Percentiles rank a stretch among this genome's conserved stretches.
phyloP scores from a whole-genome alignment of 2,888 invertebrate species.

The Habrosyne pyritoides region DNA sequence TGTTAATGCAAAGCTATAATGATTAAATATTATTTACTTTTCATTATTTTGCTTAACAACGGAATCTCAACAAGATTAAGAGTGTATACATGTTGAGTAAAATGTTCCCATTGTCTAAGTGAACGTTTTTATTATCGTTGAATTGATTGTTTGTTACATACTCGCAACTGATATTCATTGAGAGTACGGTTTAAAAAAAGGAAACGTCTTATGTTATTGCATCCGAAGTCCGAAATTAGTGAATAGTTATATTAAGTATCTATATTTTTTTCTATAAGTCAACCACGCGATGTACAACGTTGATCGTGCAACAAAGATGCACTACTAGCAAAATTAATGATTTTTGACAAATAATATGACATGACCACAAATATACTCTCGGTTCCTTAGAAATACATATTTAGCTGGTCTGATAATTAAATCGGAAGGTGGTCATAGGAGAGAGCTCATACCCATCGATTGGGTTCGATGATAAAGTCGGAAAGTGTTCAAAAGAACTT shows the following conservation, averaged over 20 bases:
- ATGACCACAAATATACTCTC: too few relatives aligned
- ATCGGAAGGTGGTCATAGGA: too few relatives aligned
- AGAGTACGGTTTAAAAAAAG: neutral
- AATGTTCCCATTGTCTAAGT: neutral
- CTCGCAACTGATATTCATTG: neutral
- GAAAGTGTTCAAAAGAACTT: too few relatives aligned
- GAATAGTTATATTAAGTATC: neutral
- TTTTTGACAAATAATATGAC: neutral
- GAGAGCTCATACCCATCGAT: too few relatives aligned
- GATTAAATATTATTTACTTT: neutral
- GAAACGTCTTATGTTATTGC: neutral
- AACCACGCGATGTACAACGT: neutral
- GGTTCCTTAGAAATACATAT: too few relatives aligned
- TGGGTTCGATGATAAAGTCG: too few relatives aligned
- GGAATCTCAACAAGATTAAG: neutral
- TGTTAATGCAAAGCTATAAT: neutral
- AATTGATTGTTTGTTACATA: too few relatives aligned
- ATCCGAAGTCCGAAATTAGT: neutral
- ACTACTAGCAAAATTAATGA: slow-evolving; percentile 1
- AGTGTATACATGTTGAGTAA: neutral
- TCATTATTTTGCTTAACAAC: slow-evolving; percentile 1
- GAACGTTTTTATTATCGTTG: neutral
- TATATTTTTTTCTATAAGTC: neutral
- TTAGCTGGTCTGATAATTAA: too few relatives aligned
- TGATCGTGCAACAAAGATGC: neutral